Conservation (phyloP, 2,888 invertebrate species). For the Scaptomyza cyrtandrae region DNA sequence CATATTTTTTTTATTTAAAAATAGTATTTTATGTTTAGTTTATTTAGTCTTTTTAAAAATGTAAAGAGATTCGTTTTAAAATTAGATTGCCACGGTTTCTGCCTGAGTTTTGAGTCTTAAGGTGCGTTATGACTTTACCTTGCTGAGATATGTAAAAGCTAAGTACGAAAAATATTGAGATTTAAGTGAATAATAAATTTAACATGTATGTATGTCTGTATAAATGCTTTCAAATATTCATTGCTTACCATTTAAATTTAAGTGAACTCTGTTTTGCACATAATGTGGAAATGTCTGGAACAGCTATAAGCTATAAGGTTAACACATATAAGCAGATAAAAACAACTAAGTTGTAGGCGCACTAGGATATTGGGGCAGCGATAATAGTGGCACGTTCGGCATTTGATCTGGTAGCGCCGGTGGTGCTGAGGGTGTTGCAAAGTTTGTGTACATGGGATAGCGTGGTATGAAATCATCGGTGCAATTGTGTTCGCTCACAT, state of each 20-base stretch:
- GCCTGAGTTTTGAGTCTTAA: neutral
- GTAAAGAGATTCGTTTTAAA: neutral
- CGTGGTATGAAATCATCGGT: conserved; percentile 71
- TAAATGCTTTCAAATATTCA: neutral
- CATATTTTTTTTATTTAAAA: too few species aligned
- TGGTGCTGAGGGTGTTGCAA: conserved; percentile 62
- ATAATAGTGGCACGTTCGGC: conserved; percentile 20
- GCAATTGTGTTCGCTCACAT: conserved; percentile 63
- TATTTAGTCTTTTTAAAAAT: neutral
- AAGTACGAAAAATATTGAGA: neutral
- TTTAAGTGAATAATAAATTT: neutral
- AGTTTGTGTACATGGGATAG: conserved; percentile 77
- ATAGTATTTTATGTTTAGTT: neutral
- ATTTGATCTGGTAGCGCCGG: conserved; percentile 34
- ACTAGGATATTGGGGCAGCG: conserved; percentile 32
- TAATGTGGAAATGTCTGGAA: neutral
- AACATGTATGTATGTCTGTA: neutral
- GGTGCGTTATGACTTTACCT: neutral
- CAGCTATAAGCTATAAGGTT: neutral
- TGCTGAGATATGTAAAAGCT: neutral
- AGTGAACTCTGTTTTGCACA: neutral
- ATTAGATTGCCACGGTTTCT: neutral
- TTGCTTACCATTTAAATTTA: neutral
- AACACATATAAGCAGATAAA: neutral
- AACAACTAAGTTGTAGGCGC: conserved; percentile 30